These are phyloP conservation scores for Ornithorhynchus anatinus DNA, from an alignment of 2,113 vertebrate genomes.

Conservation along the genomic window DNA sequence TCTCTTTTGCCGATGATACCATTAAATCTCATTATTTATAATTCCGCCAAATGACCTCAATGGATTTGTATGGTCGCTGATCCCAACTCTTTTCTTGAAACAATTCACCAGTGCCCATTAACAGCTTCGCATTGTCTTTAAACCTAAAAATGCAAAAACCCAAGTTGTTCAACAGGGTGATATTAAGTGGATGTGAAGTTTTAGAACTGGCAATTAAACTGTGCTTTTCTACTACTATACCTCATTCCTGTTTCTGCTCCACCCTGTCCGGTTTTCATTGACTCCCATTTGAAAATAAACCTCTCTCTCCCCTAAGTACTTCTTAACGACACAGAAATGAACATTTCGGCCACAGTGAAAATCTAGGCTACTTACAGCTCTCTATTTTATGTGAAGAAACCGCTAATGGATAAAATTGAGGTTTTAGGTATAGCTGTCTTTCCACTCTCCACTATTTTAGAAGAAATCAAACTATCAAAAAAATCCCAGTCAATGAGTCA, in stretches of 20 bases:
- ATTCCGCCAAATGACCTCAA: conserved; percentile 57
- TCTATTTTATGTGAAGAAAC: not conserved
- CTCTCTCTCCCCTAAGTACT: not conserved
- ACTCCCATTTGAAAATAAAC: not conserved
- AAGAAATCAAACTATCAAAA: too few relatives aligned
- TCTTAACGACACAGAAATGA: not conserved
- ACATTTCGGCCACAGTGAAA: not conserved
- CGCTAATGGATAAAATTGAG: not conserved
- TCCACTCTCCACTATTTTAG: not conserved
- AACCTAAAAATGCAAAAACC: fast-evolving
- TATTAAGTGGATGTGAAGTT: not conserved
- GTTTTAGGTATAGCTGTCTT: not conserved
- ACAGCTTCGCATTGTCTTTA: conserved; percentile 45
- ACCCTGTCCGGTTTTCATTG: not conserved
- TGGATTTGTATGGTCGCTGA: conserved; percentile 61
- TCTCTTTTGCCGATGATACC: conserved; percentile 45
- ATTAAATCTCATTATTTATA: conserved; percentile 71
- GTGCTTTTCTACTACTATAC: not conserved
- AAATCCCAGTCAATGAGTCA: too few relatives aligned
- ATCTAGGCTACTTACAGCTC: conserved; percentile 1
- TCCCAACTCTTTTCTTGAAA: conserved; percentile 56
- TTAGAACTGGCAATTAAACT: not conserved
- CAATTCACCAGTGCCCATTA: conserved; percentile 50
- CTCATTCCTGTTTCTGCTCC: not conserved
- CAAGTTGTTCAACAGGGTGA: conserved; percentile 7